Evolutionary conservation across 2,113 vertebrate genomes (phyloP).

Genomic region (Eolophus roseicapilla): DNA sequence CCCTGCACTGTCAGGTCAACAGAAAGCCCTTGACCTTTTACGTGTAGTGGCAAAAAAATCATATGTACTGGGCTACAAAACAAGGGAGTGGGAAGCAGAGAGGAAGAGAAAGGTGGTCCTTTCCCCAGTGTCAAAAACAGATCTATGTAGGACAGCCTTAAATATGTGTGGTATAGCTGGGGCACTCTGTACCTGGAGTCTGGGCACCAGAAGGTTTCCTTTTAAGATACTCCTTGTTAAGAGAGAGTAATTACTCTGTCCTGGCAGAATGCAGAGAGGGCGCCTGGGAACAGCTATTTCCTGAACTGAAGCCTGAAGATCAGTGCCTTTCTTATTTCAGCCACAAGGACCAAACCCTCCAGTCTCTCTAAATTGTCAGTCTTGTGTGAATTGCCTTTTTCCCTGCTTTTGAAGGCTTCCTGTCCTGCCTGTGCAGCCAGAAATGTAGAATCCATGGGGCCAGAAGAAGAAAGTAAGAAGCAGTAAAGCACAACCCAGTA

Average conservation of each 20-base stretch:
- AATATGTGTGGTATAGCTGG: background rate
- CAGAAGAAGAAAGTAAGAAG: background rate
- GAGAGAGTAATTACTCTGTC: background rate
- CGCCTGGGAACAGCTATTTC: background rate
- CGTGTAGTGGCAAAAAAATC: background rate
- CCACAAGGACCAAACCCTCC: background rate
- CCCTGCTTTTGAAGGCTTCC: background rate
- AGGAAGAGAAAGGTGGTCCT: background rate
- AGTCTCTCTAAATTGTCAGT: background rate
- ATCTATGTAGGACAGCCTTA: background rate
- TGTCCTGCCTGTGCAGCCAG: background rate
- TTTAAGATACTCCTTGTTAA: background rate
- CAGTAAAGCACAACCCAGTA: background rate
- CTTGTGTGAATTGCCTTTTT: background rate
- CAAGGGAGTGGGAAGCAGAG: background rate
- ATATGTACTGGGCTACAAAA: background rate
- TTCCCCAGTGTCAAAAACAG: background rate
- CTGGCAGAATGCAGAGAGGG: background rate
- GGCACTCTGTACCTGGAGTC: background rate
- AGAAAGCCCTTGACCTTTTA: background rate
- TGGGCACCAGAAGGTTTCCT: background rate
- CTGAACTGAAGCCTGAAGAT: background rate
- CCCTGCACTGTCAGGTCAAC: background rate
- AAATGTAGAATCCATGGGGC: background rate
- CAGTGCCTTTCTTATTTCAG: background rate